Evolutionary conservation across 1,140 invertebrate species (phyloP), one percentile per base, ranked within the genome.

Genomic region (Geopemphigus sp.): DNA sequence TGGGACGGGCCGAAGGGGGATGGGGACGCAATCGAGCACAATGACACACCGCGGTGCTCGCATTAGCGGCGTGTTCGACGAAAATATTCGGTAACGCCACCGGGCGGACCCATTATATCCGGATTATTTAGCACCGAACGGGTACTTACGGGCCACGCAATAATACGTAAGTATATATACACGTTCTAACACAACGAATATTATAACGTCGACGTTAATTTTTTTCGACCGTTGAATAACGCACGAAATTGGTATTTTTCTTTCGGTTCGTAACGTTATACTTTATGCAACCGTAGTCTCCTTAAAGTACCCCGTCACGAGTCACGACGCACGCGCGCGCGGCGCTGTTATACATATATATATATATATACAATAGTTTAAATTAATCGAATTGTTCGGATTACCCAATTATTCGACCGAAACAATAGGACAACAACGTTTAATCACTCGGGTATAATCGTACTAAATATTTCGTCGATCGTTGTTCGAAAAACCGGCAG

Each of bases 41-140:
- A 22, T 68, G 64, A 68, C 64, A 68, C 5, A 47, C n/a, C n/a
- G n/a, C n/a, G n/a, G 64, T 68, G 45, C 22, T 47, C 39, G 17
- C 45, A 24, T 47, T 47, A 24, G n/a, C n/a, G n/a, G n/a, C n/a
- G n/a, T 68, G 17, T 68, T 19, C 5, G 32, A 47, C 45, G n/a
- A 45, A 47, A n/a, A 47, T 68, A 68, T 47, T 68, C 64, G 22
- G 39, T 68, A n/a, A n/a, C n/a, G 45, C 32, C 8, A 68, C 12
- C 15, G 32, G 26, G 5, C 22, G 3, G 26, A 47, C 12, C 22
- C 12, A n/a, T n/a, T 68, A 68, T n/a, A 68, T 68, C 24, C 1
- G 19, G 39, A 47, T 68, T 47, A 68, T 68, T 39, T 39, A 3
- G 32, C 3, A 39, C 32, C 32, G 32, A 39, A 39, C 32, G 32